Evolutionary conservation across 2,888 invertebrate genomes (phyloP), one percentile per base, ranked within the genome.

Genomic region (Metopia argyrocephala): DNA sequence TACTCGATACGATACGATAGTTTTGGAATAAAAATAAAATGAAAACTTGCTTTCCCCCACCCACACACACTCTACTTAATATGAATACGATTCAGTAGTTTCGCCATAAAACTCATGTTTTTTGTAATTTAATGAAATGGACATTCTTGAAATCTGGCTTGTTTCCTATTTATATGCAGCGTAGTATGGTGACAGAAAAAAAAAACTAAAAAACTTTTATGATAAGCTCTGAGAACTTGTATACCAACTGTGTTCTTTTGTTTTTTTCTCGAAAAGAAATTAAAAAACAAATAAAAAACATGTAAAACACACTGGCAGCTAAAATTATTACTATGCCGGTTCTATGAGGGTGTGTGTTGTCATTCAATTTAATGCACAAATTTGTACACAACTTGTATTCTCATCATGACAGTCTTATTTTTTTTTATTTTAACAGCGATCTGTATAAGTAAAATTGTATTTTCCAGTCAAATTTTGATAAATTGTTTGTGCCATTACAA

Each of bases 291-390:
- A 21, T 50, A n/a, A 9, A 52, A 76, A 56, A 46, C 69, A 70
- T 57, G 57, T 57, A 64, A 45, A 65, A 68, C 28, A 65, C 54
- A 23, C 18, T 38, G 71, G 31, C 54, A 59, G 38, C 59, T 59
- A 61, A 27, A 61, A 52, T n/a, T 12, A 50, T 69, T 69, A 18
- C 2, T 12, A 20, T 64, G 52, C 52, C 38, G 52, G 38, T 46
- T 48, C 69, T 52, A 46, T 28, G 74, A 69, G 78, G 68, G 73
- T 78, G 74, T 69, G 73, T 78, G 74, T 69, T 70, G 74, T 65
- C 74, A 69, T 69, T 65, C 74, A 69, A 56, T 61, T 50, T 50
- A 62, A 50, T 64, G 64, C 27, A 71, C 38, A 50, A n/a, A 62
- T 61, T 62, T 52, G 6, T 56, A n/a, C 20, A 48, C 15, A 18